phyloP scores from a whole-genome alignment of 1,140 invertebrate species.

The Lepidurus arcticus region DNA sequence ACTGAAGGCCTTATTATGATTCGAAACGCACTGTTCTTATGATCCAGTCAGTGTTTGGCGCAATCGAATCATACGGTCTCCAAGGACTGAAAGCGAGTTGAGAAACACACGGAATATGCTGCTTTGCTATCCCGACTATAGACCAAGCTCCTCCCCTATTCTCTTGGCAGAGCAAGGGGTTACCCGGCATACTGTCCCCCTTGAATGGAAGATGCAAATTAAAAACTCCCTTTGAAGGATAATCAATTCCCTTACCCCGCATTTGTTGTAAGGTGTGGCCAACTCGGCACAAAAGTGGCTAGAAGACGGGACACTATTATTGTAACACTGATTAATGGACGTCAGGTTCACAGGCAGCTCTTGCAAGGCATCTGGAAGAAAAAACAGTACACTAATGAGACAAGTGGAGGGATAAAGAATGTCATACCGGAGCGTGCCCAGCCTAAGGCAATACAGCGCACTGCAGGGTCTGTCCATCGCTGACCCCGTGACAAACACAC shows the following conservation, averaged over 20 bases:
- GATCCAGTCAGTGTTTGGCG: constrained; percentile 27
- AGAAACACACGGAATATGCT: constrained; percentile 24
- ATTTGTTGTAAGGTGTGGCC: not conserved
- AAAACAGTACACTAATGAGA: not conserved
- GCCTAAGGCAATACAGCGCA: constrained; percentile 32
- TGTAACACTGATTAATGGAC: constrained; percentile 27
- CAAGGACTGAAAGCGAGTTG: not conserved
- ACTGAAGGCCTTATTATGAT: not conserved
- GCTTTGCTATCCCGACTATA: constrained; percentile 30
- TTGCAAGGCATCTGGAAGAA: constrained; percentile 28
- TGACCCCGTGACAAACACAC: constrained; percentile 55
- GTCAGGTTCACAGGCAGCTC: constrained; percentile 28
- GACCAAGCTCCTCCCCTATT: constrained; percentile 32
- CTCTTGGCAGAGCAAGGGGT: constrained; percentile 35
- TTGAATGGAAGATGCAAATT: constrained; percentile 17
- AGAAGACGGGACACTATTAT: not conserved
- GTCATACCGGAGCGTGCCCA: constrained; percentile 33
- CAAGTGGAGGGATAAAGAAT: not conserved
- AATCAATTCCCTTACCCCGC: constrained; percentile 13
- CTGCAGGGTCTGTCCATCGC: constrained; percentile 21
- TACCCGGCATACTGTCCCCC: constrained; percentile 29
- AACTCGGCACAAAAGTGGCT: constrained; percentile 29
- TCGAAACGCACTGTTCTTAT: constrained; percentile 29
- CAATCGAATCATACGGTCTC: constrained; percentile 27
- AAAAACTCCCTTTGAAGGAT: not conserved